Percentiles rank a stretch among this genome's conserved stretches.
Conservation (phyloP, 2,113 vertebrate genomes). For the Tyrannus savana region DNA sequence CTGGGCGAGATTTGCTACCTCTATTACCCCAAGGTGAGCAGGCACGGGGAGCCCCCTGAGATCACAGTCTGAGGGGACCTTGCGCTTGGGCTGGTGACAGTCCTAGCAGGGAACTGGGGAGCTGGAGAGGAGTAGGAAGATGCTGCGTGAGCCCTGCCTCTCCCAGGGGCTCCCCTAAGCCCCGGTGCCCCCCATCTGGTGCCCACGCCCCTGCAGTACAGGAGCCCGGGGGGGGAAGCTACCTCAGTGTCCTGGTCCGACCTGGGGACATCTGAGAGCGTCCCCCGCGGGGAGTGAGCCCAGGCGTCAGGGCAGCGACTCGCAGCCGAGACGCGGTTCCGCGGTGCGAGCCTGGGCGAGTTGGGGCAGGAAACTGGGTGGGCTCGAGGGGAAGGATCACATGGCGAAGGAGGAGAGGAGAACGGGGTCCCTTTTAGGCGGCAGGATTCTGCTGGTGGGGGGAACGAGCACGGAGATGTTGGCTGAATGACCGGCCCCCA, state of each 20-base stretch:
- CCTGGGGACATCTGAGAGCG: not conserved
- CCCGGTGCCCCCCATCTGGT: fast-evolving
- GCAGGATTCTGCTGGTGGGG: not conserved
- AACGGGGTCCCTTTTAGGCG: fast-evolving
- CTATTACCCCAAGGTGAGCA: conserved; percentile 82
- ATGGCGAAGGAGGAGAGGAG: fast-evolving
- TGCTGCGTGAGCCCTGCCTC: not conserved
- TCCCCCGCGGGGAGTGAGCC: not conserved
- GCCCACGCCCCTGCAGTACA: fast-evolving
- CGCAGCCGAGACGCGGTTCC: fast-evolving
- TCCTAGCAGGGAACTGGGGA: not conserved
- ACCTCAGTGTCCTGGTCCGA: not conserved
- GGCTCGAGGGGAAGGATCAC: fast-evolving
- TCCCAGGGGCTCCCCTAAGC: not conserved
- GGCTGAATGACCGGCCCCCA: not conserved
- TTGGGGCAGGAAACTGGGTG: not conserved
- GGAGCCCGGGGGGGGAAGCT: not conserved
- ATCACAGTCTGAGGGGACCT: not conserved
- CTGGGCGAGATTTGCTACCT: conserved; percentile 74
- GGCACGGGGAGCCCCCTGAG: fast-evolving
- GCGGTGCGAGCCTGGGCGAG: fast-evolving
- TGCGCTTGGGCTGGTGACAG: fast-evolving
- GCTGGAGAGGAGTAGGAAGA: not conserved
- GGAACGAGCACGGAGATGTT: fast-evolving
- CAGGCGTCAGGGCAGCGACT: not conserved